These are phyloP conservation scores for Pterocles orientalis DNA, from an alignment of 2,113 vertebrate genomes.

Conservation along the genomic window DNA sequence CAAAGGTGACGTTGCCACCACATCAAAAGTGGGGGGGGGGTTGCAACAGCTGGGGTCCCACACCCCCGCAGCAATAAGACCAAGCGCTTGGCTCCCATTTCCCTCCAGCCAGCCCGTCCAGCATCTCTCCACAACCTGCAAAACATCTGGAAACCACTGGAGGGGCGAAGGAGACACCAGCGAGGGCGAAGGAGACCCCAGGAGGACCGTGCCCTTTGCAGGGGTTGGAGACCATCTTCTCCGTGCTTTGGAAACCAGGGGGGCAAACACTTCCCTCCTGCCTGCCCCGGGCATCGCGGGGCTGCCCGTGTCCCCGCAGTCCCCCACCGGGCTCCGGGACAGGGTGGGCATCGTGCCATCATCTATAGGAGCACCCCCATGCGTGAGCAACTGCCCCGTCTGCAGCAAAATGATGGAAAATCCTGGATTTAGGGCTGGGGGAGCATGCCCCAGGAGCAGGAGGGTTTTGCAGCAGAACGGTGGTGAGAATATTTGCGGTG, in stretches of 20 bases:
- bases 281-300: accelerated
- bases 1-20: background rate
- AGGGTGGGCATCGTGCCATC: background rate
- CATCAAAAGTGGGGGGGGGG: background rate
- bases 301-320: background rate
- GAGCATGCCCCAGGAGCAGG: too few relatives aligned
- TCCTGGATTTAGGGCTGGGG: background rate
- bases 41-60: background rate
- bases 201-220: background rate
- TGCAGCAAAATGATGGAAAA: background rate
- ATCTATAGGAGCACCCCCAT: background rate
- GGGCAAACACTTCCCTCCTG: background rate
- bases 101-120: background rate
- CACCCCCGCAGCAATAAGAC: background rate
- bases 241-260: accelerated
- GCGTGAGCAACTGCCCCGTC: background rate
- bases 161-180: background rate
- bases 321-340: background rate
- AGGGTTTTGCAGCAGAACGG: background rate
- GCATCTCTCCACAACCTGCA: background rate
- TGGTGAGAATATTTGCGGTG: background rate
- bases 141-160: background rate
- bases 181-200: background rate
- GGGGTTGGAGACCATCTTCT: background rate
- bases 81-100: background rate